Percentiles rank a stretch among this genome's conserved stretches.
Evolutionary conservation across 2,888 invertebrate genomes (phyloP).

Genomic region (Cerceris ruficornis): DNA sequence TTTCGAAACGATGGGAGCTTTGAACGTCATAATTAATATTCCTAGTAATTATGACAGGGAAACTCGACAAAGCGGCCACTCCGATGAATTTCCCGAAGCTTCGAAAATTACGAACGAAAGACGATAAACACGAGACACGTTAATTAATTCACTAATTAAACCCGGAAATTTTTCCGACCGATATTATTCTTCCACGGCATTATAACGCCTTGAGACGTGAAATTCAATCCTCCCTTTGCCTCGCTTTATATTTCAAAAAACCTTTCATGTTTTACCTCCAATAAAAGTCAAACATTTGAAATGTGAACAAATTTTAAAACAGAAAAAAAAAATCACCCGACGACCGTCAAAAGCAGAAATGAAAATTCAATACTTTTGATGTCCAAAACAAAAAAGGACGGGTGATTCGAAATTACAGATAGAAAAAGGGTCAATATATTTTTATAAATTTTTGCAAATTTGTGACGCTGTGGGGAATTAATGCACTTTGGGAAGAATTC

Average conservation of each 20-base stretch:
- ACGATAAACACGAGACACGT: slow-evolving; percentile 33
- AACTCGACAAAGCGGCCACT: slow-evolving; percentile 15
- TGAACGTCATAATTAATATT: slow-evolving; percentile 40
- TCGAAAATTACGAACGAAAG: slow-evolving; percentile 16
- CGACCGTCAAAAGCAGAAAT: too few species aligned
- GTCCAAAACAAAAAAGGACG: too few species aligned
- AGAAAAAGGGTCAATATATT: too few species aligned
- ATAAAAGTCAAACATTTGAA: not conserved
- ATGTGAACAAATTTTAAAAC: too few species aligned
- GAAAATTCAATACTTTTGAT: too few species aligned
- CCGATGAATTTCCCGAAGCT: slow-evolving; percentile 26
- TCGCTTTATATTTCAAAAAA: too few species aligned
- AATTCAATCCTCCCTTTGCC: not conserved
- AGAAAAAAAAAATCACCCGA: too few species aligned
- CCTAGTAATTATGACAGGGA: slow-evolving; percentile 23
- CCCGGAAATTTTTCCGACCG: not conserved
- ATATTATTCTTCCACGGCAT: not conserved
- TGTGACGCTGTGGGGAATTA: too few species aligned
- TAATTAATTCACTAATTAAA: slow-evolving; percentile 25
- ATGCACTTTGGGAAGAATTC: too few species aligned
- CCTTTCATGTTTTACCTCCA: not conserved
- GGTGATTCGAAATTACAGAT: too few species aligned
- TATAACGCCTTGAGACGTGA: not conserved
- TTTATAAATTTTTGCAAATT: too few species aligned
- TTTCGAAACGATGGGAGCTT: not conserved